Evolutionary conservation across 2,797 vertebrate genomes (phyloP).

Genomic region (Sebastes itinus): DNA sequence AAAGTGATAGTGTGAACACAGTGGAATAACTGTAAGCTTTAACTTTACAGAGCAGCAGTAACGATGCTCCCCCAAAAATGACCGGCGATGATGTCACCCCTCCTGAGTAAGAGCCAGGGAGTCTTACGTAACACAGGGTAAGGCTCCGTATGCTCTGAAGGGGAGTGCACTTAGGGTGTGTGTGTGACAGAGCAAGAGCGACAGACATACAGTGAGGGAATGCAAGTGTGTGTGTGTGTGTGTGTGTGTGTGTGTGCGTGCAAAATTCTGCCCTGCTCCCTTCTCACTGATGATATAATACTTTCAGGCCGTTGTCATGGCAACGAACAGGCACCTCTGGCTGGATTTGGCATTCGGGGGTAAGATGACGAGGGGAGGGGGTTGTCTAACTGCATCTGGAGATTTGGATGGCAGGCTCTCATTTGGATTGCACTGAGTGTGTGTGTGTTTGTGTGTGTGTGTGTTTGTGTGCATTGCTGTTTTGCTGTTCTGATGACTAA

Average conservation of each 20-base stretch:
- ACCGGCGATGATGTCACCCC: slow-evolving; percentile 24
- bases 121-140: slow-evolving; percentile 27
- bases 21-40: neutral
- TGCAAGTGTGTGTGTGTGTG: slow-evolving; percentile 1
- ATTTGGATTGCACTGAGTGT: slow-evolving; percentile 18
- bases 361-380: slow-evolving; percentile 37
- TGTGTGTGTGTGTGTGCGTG: slow-evolving; percentile 1
- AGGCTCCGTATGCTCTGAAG: slow-evolving; percentile 10
- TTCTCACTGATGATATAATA: slow-evolving; percentile 60
- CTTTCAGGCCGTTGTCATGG: slow-evolving; percentile 64
- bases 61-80: neutral
- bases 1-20: neutral
- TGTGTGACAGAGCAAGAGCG: neutral
- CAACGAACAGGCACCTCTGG: slow-evolving; percentile 55
- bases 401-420: slow-evolving; percentile 32
- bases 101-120: slow-evolving; percentile 5
- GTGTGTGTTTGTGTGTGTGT: slow-evolving; percentile 6
- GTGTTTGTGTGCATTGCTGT: slow-evolving; percentile 10
- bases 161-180: slow-evolving; percentile 1
- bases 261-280: slow-evolving; percentile 33
- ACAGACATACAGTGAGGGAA: neutral
- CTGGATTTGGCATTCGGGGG: slow-evolving; percentile 44
- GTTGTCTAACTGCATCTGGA: slow-evolving; percentile 49
- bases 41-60: neutral
- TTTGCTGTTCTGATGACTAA: slow-evolving; percentile 53